Percentiles rank a stretch among this genome's conserved stretches.
These are phyloP conservation scores for Phylloscopus trochiloides DNA, from an alignment of 2,113 vertebrate species.

Conservation along the genomic window DNA sequence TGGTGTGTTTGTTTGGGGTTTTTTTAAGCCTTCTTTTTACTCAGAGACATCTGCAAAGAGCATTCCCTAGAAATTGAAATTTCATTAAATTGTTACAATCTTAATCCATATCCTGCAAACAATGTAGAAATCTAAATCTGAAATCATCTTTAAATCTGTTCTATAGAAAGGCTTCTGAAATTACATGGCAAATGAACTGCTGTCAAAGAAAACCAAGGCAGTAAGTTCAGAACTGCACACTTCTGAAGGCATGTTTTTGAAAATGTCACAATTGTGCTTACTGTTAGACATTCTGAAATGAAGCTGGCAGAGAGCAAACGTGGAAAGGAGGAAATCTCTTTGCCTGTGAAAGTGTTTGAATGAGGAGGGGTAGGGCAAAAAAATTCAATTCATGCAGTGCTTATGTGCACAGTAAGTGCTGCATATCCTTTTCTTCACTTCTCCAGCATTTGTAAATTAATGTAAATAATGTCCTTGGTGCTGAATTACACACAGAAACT, in stretches of 20 bases:
- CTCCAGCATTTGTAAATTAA: not conserved
- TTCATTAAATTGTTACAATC: not conserved
- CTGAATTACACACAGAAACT: not conserved
- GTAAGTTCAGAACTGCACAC: not conserved
- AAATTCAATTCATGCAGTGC: not conserved
- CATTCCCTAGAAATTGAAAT: not conserved
- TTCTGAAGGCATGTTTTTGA: not conserved
- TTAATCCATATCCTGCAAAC: not conserved
- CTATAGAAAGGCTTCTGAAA: not conserved
- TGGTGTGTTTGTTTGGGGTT: not conserved
- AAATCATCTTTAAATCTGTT: not conserved
- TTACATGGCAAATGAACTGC: not conserved
- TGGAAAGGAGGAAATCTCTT: not conserved
- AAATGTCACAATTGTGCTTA: not conserved
- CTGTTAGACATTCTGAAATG: not conserved
- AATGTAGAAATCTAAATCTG: not conserved
- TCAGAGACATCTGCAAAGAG: not conserved
- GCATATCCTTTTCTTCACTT: not conserved
- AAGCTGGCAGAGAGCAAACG: not conserved
- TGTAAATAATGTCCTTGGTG: not conserved
- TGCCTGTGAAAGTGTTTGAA: not conserved
- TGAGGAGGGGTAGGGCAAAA: not conserved
- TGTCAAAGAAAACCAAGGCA: not conserved
- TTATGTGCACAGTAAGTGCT: not conserved
- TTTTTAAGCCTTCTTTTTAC: not conserved